These are phyloP conservation scores for Pseudococcus viburni DNA, from an alignment of 2,888 invertebrate genomes.

Conservation along the genomic window DNA sequence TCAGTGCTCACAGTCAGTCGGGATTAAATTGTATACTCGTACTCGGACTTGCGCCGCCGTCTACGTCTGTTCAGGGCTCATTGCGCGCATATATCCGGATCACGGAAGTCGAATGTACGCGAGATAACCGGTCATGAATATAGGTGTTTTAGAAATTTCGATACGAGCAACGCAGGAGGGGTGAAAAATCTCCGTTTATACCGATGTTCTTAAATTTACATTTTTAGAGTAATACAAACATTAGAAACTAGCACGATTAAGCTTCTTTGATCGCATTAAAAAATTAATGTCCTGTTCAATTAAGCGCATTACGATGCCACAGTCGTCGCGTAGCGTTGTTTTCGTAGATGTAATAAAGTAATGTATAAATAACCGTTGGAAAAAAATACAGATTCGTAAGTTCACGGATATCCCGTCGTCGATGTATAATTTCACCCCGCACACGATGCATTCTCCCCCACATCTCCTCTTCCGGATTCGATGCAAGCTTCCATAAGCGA, in stretches of 20 bases:
- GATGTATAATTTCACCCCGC: slow-evolving; percentile 8
- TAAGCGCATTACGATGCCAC: not conserved
- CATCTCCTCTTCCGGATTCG: not conserved
- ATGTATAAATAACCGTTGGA: not conserved
- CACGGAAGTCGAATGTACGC: slow-evolving; percentile 7
- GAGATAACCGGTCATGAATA: too few relatives aligned
- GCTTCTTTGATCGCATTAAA: not conserved
- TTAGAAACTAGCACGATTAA: not conserved
- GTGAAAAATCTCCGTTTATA: too few relatives aligned
- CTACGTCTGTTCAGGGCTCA: not conserved
- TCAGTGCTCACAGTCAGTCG: too few relatives aligned
- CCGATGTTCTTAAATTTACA: too few relatives aligned
- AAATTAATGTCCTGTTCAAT: not conserved
- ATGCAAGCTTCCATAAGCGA: not conserved
- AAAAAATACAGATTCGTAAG: not conserved
- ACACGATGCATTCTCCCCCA: not conserved
- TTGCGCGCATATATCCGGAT: not conserved
- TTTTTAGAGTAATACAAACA: not conserved
- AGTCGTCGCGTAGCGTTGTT: not conserved
- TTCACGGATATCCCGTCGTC: not conserved
- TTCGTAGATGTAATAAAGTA: not conserved
- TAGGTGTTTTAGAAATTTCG: too few relatives aligned
- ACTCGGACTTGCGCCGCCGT: not conserved
- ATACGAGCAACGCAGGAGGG: too few relatives aligned
- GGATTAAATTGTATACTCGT: slow-evolving; percentile 22